Percentiles rank a stretch among this genome's conserved stretches.
phyloP scores from a whole-genome alignment of 2,797 vertebrate species.

The Silurus lanzhouensis region DNA sequence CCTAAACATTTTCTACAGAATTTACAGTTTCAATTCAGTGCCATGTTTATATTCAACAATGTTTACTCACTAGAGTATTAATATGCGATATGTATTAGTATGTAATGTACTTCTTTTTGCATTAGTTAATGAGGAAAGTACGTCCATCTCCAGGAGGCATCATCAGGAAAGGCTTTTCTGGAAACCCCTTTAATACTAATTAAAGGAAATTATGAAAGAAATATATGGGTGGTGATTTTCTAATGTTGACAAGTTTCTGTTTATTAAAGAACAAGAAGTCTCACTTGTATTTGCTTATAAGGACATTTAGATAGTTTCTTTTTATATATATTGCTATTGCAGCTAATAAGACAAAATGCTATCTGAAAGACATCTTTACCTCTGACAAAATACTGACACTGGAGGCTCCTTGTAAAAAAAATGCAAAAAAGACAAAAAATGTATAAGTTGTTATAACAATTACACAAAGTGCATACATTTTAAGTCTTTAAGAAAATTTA shows the following conservation, averaged over 20 bases:
- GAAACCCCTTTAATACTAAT: background rate
- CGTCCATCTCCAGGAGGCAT: background rate
- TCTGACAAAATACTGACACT: background rate
- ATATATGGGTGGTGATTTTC: background rate
- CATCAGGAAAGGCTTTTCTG: background rate
- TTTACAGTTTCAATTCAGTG: background rate
- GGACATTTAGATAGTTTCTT: background rate
- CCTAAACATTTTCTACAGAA: background rate
- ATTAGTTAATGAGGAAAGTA: background rate
- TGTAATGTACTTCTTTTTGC: too few species aligned
- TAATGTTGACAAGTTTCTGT: background rate
- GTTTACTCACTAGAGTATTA: background rate
- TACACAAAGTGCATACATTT: background rate
- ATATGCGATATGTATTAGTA: background rate
- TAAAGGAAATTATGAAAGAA: too few species aligned
- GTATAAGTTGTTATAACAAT: background rate
- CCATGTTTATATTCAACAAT: background rate
- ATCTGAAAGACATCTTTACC: background rate
- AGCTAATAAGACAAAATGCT: background rate
- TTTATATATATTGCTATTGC: background rate
- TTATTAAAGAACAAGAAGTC: background rate
- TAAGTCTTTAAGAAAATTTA: background rate
- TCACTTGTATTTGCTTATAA: background rate
- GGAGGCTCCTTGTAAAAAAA: background rate
- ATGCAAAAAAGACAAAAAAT: background rate